These are phyloP conservation scores for Cottus gobio DNA, from an alignment of 2,113 vertebrate species.

Conservation along the genomic window DNA sequence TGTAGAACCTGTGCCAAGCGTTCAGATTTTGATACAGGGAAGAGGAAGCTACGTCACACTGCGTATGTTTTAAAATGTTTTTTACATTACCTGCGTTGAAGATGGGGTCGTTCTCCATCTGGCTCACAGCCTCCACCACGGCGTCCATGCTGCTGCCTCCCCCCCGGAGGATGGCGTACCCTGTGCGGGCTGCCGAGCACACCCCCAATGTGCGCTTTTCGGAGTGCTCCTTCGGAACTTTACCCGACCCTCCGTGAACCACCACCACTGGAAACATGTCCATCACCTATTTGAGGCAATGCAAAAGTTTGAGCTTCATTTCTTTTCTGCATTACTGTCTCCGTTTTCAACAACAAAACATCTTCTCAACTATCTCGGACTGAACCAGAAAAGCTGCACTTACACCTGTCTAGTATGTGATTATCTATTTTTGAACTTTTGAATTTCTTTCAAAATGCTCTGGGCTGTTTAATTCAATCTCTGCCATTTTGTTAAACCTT, in stretches of 20 bases:
- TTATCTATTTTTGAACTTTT: too few species aligned
- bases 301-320: background rate
- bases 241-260: conserved; percentile 91
- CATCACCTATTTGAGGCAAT: conserved; percentile 1
- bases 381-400: too few species aligned
- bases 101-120: conserved; percentile 89
- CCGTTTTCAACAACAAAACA: background rate
- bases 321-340: background rate
- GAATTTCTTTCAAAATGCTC: too few species aligned
- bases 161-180: conserved; percentile 81
- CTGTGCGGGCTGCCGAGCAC: conserved; percentile 78
- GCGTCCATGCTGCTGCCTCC: conserved; percentile 91
- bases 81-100: conserved; percentile 91
- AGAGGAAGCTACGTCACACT: background rate
- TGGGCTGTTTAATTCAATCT: too few species aligned
- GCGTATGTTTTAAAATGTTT: background rate
- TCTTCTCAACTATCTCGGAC: too few species aligned
- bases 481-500: background rate
- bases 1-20: background rate
- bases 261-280: conserved; percentile 89
- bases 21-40: background rate
- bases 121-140: conserved; percentile 87
- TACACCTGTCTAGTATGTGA: too few species aligned
- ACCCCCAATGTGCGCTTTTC: conserved; percentile 81
- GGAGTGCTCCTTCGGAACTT: conserved; percentile 78